phyloP scores from a whole-genome alignment of 2,888 invertebrate species.

The Epinotia nisella region DNA sequence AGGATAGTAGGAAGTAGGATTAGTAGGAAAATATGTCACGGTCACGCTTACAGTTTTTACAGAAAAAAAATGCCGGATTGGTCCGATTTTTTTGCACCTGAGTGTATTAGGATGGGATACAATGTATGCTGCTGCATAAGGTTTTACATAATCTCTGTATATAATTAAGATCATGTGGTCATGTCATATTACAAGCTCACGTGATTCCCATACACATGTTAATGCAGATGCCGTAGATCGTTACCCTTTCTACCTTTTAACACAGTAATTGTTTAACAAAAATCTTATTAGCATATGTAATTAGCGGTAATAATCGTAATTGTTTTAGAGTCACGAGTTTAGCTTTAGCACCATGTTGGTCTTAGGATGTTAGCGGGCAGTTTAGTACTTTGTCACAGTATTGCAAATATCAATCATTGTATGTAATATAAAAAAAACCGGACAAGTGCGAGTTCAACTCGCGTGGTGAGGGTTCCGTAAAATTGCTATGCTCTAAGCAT shows the following conservation, averaged over 20 bases:
- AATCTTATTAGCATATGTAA: conserved; percentile 3
- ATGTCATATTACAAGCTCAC: not conserved
- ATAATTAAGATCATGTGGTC: not conserved
- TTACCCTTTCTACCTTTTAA: conserved; percentile 1
- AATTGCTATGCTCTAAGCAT: too few species aligned
- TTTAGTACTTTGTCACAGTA: not conserved
- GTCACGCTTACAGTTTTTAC: too few species aligned
- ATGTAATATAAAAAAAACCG: too few species aligned
- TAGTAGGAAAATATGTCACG: too few species aligned
- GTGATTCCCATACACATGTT: not conserved
- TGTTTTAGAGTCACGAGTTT: conserved; percentile 19
- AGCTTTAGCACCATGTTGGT: not conserved
- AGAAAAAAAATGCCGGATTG: too few species aligned
- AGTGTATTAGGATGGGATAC: too few species aligned
- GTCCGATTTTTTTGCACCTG: too few species aligned
- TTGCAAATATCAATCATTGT: too few species aligned
- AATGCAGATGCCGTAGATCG: not conserved
- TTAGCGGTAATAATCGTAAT: not conserved
- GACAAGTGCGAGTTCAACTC: too few species aligned
- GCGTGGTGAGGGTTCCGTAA: too few species aligned
- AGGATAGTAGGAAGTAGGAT: too few species aligned
- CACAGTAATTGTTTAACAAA: not conserved
- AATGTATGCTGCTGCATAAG: not conserved
- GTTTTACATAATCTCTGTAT: not conserved
- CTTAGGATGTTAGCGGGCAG: not conserved